Percentiles rank a stretch among this genome's conserved stretches.
These are phyloP conservation scores for Chloropsis cyanopogon DNA, from an alignment of 2,113 vertebrate genomes.

Conservation along the genomic window DNA sequence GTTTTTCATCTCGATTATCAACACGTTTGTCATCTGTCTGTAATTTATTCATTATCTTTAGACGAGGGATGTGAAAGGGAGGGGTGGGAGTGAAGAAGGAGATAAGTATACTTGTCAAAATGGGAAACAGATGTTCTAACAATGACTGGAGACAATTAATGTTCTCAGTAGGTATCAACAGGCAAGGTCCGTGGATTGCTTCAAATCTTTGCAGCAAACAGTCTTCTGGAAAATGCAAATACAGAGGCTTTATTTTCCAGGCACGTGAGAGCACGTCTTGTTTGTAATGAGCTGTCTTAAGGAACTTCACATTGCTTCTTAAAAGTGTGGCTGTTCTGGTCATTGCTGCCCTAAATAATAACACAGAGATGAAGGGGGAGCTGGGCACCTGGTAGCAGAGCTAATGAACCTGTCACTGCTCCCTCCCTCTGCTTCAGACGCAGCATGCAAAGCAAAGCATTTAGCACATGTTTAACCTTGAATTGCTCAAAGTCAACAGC, in stretches of 20 bases:
- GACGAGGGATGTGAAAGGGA: slow-evolving; percentile 61
- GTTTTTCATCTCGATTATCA: slow-evolving; percentile 76
- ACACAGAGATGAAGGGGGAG: neutral
- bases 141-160: slow-evolving; percentile 78
- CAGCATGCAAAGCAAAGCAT: slow-evolving; percentile 10
- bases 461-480: slow-evolving; percentile 6
- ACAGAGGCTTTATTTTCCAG: slow-evolving; percentile 58
- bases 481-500: slow-evolving; percentile 16
- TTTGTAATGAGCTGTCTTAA: slow-evolving; percentile 44
- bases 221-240: slow-evolving; percentile 66
- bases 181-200: slow-evolving; percentile 36
- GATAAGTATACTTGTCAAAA: slow-evolving; percentile 76
- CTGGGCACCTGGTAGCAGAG: neutral
- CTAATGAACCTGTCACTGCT: neutral
- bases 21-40: slow-evolving; percentile 71
- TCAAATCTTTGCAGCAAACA: slow-evolving; percentile 57
- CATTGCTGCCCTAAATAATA: neutral
- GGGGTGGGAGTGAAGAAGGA: slow-evolving; percentile 27
- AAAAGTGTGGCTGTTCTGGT: neutral
- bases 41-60: slow-evolving; percentile 81
- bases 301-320: neutral
- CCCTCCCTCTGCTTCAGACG: neutral
- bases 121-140: slow-evolving; percentile 76
- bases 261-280: slow-evolving; percentile 24
- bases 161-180: slow-evolving; percentile 64